Evolutionary conservation across 2,888 invertebrate genomes (phyloP).

Genomic region (Caradrina kadenii): DNA sequence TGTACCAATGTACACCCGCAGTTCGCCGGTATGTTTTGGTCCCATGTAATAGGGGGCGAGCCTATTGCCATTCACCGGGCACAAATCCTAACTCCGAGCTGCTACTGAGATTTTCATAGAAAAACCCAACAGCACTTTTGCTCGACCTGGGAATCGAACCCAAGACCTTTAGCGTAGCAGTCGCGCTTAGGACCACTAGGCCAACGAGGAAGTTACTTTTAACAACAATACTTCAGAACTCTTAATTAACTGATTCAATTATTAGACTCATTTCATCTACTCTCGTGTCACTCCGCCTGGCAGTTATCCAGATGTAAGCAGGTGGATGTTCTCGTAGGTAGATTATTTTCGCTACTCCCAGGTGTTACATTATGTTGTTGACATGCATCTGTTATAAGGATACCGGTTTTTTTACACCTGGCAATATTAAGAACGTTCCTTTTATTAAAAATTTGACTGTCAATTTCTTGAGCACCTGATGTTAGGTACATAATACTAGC

Average conservation of each 20-base stretch:
- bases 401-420: not conserved
- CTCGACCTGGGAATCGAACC: too few species aligned
- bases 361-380: slow-evolving; percentile 3
- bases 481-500: too few species aligned
- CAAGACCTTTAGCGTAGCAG: too few species aligned
- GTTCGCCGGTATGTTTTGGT: too few species aligned
- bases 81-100: too few species aligned
- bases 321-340: slow-evolving; percentile 23
- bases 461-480: not conserved
- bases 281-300: slow-evolving; percentile 34
- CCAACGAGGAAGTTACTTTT: too few species aligned
- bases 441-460: not conserved
- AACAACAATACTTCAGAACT: not conserved
- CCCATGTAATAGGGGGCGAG: too few species aligned
- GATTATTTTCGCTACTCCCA: slow-evolving; percentile 35
- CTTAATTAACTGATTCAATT: slow-evolving; percentile 4
- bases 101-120: too few species aligned
- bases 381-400: slow-evolving; percentile 3
- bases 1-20: too few species aligned
- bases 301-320: slow-evolving; percentile 46
- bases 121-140: too few species aligned
- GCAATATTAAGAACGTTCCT: not conserved
- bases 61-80: too few species aligned
- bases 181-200: too few species aligned
- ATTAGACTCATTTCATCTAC: not conserved